Conservation (phyloP, 2,888 invertebrate species). For the Julus scanicus region DNA sequence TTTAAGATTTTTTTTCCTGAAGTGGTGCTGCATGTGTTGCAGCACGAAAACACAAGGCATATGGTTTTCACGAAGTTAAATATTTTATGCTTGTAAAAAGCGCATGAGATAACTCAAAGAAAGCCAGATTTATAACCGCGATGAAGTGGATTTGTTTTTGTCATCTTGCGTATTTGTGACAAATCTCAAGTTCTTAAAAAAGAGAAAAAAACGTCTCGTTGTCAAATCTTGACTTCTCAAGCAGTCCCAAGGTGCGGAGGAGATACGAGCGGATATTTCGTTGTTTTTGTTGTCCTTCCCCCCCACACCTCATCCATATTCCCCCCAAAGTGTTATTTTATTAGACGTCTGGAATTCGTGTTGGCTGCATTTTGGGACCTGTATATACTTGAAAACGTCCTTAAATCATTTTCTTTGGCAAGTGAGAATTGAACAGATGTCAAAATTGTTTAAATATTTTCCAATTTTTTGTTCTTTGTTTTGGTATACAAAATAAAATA, state of each 20-base stretch:
- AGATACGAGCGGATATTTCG: slow-evolving; percentile 20
- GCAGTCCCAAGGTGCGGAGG: slow-evolving; percentile 42
- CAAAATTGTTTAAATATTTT: slow-evolving; percentile 35
- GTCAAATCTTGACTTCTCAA: slow-evolving; percentile 11
- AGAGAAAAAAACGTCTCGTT: not conserved
- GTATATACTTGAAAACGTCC: not conserved
- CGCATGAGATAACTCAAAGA: not conserved
- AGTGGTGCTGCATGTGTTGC: not conserved
- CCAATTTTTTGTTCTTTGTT: not conserved
- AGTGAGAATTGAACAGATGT: slow-evolving; percentile 39
- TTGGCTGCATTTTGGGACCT: slow-evolving; percentile 25
- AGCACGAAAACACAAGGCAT: not conserved
- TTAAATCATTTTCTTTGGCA: slow-evolving; percentile 30
- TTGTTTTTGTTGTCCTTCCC: slow-evolving; percentile 7
- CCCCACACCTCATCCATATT: not conserved
- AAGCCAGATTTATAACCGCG: slow-evolving; percentile 25
- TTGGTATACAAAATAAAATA: not conserved
- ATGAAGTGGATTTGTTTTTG: slow-evolving; percentile 38
- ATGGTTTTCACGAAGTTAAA: not conserved
- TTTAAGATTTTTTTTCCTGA: not conserved
- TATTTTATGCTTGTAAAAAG: slow-evolving; percentile 5
- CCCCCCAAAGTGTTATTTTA: slow-evolving; percentile 34
- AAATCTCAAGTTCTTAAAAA: not conserved
- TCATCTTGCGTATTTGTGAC: slow-evolving; percentile 22
- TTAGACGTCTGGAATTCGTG: slow-evolving; percentile 25